A percentile compares a stretch with the other conserved stretches of the same genome.
Conservation (phyloP, 2,888 invertebrate genomes). For the Perizoma flavofasciatum region DNA sequence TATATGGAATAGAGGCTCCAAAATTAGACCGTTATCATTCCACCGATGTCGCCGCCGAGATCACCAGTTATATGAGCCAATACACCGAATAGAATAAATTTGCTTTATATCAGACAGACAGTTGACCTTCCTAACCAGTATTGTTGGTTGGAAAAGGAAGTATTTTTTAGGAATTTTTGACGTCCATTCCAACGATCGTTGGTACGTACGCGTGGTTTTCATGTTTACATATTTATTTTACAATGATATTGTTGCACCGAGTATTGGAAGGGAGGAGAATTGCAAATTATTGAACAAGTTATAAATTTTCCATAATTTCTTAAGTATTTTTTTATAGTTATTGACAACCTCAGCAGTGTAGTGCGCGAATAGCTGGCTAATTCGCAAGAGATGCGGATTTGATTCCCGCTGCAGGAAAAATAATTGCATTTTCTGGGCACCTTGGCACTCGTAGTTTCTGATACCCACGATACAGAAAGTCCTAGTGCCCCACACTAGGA, state of each 20-base stretch:
- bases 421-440: too few relatives aligned
- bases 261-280: slow-evolving; percentile 55
- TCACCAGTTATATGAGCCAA: slow-evolving; percentile 81
- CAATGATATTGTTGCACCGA: slow-evolving; percentile 54
- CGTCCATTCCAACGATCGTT: slow-evolving; percentile 50
- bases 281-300: slow-evolving; percentile 40
- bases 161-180: slow-evolving; percentile 60
- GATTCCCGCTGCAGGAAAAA: too few relatives aligned
- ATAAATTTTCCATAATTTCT: slow-evolving; percentile 1
- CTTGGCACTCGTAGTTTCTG: too few relatives aligned
- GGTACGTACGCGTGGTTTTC: slow-evolving; percentile 52
- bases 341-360: too few relatives aligned
- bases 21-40: slow-evolving; percentile 83
- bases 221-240: slow-evolving; percentile 60
- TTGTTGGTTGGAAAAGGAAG: slow-evolving; percentile 74
- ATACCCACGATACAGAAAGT: too few relatives aligned
- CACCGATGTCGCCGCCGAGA: slow-evolving; percentile 74
- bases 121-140: slow-evolving; percentile 81
- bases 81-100: slow-evolving; percentile 82
- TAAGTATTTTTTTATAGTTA: too few relatives aligned
- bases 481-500: too few relatives aligned
- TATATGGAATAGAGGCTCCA: slow-evolving; percentile 67
- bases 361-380: too few relatives aligned
- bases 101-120: slow-evolving; percentile 75
- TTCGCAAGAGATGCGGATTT: too few relatives aligned